These are phyloP conservation scores for Bradypus variegatus DNA, from an alignment of 2,797 vertebrate genomes.

Conservation along the genomic window DNA sequence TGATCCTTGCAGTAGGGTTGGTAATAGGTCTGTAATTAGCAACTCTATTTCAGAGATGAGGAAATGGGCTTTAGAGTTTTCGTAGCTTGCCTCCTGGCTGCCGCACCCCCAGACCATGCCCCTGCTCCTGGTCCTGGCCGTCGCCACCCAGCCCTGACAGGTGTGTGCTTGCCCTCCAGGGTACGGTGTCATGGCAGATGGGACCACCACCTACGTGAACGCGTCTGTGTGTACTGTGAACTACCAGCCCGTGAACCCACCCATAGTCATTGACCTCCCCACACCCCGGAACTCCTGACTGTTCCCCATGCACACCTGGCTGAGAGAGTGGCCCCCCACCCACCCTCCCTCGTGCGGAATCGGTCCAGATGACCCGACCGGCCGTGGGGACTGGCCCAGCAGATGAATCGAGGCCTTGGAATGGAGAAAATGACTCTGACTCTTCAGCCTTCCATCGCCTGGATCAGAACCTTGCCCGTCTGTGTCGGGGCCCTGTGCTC, in stretches of 20 bases:
- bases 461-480: background rate
- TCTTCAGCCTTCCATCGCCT: background rate
- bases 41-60: background rate
- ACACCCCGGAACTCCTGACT: conserved; percentile 94
- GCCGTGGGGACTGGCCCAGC: background rate
- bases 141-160: background rate
- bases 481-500: background rate
- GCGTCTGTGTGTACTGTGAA: conserved; percentile 97
- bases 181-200: conserved; percentile 96
- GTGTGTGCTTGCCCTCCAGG: conserved; percentile 71
- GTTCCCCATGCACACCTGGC: background rate
- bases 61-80: no score
- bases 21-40: background rate
- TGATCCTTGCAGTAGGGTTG: background rate
- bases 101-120: background rate
- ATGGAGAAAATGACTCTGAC: background rate
- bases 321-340: background rate
- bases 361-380: background rate
- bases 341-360: background rate
- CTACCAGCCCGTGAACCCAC: conserved; percentile 94
- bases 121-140: background rate
- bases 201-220: conserved; percentile 92
- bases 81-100: background rate
- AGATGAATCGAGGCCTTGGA: background rate
- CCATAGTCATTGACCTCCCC: conserved; percentile 94